Percentiles rank a stretch among this genome's conserved stretches.
phyloP scores from a whole-genome alignment of 2,113 vertebrate genomes.

The Epinephelus cyanopodus region DNA sequence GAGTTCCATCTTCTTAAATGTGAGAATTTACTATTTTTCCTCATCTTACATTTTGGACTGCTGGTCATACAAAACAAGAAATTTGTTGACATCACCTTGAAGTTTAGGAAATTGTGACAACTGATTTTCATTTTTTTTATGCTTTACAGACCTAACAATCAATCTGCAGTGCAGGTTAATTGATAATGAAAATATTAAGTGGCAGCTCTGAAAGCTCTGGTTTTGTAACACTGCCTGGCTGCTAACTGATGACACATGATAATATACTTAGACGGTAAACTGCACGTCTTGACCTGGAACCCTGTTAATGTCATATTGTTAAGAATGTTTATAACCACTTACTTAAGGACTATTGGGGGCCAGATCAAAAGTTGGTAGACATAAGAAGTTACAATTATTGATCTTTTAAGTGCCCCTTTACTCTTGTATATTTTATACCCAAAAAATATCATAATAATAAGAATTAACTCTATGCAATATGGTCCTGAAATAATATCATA shows the following conservation, averaged over 20 bases:
- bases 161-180: not conserved
- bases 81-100: not conserved
- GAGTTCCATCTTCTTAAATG: too few species aligned
- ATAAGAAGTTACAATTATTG: not conserved
- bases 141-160: not conserved
- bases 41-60: not conserved
- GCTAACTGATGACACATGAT: not conserved
- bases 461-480: too few species aligned
- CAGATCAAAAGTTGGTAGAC: not conserved
- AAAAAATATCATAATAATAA: not conserved
- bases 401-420: not conserved
- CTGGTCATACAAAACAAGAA: not conserved
- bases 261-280: not conserved
- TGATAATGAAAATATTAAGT: not conserved
- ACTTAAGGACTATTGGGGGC: not conserved
- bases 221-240: not conserved
- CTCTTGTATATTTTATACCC: not conserved
- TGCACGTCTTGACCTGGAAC: not conserved
- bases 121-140: not conserved
- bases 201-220: not conserved
- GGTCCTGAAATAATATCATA: too few species aligned
- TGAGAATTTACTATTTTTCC: too few species aligned
- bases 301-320: too few species aligned
- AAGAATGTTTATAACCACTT: not conserved
- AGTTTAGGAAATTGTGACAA: not conserved